phyloP scores from a whole-genome alignment of 1,140 invertebrate genomes.

The Caenorhabditis inopinata region DNA sequence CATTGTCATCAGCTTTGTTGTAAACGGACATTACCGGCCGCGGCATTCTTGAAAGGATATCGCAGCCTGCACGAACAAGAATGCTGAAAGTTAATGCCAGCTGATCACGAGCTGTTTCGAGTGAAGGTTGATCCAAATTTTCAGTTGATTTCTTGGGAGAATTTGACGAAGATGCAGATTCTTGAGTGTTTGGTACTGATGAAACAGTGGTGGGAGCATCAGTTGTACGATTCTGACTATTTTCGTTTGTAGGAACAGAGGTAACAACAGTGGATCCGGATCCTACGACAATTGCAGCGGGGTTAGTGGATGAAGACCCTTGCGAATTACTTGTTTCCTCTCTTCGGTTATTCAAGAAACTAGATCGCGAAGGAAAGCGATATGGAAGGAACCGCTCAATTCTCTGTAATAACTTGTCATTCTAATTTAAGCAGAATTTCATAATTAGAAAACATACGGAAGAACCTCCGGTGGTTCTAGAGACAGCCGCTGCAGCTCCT shows the following conservation, averaged over 20 bases:
- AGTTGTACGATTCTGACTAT: too few species aligned
- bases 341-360: not conserved
- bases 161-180: not conserved
- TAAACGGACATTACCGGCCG: not conserved
- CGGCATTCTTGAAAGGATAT: not conserved
- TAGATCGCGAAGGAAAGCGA: not conserved
- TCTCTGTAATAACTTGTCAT: not conserved
- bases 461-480: not conserved
- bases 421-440: too few species aligned
- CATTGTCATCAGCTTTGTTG: not conserved
- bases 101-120: slow-evolving; percentile 12
- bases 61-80: not conserved
- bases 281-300: not conserved
- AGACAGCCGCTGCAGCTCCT: not conserved
- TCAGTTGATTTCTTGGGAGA: not conserved
- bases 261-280: not conserved
- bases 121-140: not conserved
- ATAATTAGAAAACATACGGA: not conserved
- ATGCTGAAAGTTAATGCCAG: slow-evolving; percentile 4
- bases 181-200: not conserved
- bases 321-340: not conserved
- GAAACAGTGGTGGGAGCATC: not conserved
- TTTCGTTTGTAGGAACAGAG: not conserved
- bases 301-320: not conserved
- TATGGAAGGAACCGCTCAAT: not conserved